A percentile compares a stretch with the other conserved stretches of the same genome.
phyloP scores from a whole-genome alignment of 64 coral and sea anemone genomes.

The Exaiptasia diaphana region DNA sequence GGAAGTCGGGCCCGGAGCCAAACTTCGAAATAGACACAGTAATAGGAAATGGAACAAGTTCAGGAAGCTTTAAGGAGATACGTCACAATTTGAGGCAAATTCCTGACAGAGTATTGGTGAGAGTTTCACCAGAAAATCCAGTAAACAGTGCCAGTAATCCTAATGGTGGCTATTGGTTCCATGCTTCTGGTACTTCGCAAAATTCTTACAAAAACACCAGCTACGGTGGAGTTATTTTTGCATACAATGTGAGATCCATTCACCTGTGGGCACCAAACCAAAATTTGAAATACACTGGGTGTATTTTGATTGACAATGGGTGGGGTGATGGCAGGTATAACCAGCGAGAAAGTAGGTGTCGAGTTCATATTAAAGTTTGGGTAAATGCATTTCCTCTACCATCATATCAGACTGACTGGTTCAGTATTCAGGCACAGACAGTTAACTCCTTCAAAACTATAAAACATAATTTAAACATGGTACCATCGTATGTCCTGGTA shows the following conservation, averaged over 20 bases:
- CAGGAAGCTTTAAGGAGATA: constrained; percentile 53
- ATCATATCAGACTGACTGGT: constrained; percentile 69
- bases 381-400: constrained; percentile 67
- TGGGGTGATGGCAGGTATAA: constrained; percentile 61
- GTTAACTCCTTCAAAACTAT: constrained; percentile 49
- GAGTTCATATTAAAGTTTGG: constrained; percentile 72
- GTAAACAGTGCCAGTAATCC: constrained; percentile 33
- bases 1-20: constrained; percentile 65
- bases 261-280: constrained; percentile 76
- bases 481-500: constrained; percentile 68
- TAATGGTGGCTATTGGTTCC: constrained; percentile 86
- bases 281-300: constrained; percentile 66
- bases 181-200: constrained; percentile 69
- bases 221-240: constrained; percentile 81
- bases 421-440: constrained; percentile 35
- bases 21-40: constrained; percentile 68
- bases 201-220: constrained; percentile 56
- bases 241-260: constrained; percentile 68
- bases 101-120: constrained; percentile 72
- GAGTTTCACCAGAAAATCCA: constrained; percentile 43
- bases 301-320: constrained; percentile 71
- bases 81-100: constrained; percentile 70
- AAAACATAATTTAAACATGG: constrained; percentile 15
- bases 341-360: constrained; percentile 65
- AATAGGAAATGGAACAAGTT: constrained; percentile 28